Evolutionary conservation across 1,140 invertebrate species (phyloP).

Genomic region (Danaus plexippus): DNA sequence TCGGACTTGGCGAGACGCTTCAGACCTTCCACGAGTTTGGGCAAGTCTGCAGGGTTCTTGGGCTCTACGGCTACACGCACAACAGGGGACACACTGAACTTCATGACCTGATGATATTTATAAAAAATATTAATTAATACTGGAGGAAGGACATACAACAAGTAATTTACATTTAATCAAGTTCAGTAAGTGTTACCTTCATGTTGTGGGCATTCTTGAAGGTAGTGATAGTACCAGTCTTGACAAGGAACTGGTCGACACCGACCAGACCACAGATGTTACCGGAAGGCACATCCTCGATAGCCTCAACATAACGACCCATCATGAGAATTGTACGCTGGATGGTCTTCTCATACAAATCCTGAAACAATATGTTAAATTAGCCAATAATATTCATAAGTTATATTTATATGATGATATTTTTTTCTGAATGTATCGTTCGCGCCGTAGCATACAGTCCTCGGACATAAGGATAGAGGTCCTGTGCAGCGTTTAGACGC

Average conservation of each 20-base stretch:
- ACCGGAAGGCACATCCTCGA: conserved; percentile 99
- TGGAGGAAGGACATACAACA: too few relatives aligned
- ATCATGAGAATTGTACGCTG: conserved; percentile 99
- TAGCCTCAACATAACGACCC: conserved; percentile 99
- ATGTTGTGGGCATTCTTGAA: conserved; percentile 99
- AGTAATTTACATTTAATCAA: background rate
- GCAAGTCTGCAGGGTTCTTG: conserved; percentile 98
- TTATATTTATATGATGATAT: too few relatives aligned
- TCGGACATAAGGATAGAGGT: conserved; percentile 79
- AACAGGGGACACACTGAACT: conserved; percentile 99
- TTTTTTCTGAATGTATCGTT: conserved; percentile 39
- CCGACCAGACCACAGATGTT: conserved; percentile 99
- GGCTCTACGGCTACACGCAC: conserved; percentile 99
- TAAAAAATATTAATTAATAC: background rate
- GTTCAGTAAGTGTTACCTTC: conserved; percentile 69
- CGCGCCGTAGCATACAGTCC: conserved; percentile 72
- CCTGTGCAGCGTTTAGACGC: conserved; percentile 73
- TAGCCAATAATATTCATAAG: too few relatives aligned
- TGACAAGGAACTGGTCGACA: conserved; percentile 99
- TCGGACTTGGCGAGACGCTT: conserved; percentile 99
- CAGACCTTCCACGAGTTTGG: conserved; percentile 98
- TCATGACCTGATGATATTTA: conserved; percentile 82
- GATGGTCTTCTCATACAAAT: conserved; percentile 98
- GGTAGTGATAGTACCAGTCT: conserved; percentile 99
- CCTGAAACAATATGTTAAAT: conserved; percentile 54